These are phyloP conservation scores for Cylloceria caligata DNA, from an alignment of 2,888 invertebrate species.

Conservation along the genomic window DNA sequence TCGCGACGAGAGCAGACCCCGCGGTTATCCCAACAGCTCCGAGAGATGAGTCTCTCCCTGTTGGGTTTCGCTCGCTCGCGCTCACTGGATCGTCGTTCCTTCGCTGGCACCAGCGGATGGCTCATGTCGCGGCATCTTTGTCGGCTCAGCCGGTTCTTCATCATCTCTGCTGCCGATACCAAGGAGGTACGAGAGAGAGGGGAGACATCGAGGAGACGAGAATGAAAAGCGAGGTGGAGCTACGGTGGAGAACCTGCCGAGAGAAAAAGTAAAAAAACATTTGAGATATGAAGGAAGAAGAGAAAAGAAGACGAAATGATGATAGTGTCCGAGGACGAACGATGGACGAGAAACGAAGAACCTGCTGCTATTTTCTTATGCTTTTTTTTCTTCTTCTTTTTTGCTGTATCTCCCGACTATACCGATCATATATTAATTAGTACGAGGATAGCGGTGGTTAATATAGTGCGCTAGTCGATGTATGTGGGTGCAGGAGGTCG, in stretches of 20 bases:
- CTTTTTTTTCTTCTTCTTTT: slow-evolving; percentile 15
- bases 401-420: slow-evolving; percentile 50
- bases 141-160: slow-evolving; percentile 81
- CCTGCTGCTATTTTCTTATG: slow-evolving; percentile 73
- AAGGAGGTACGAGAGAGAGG: slow-evolving; percentile 60
- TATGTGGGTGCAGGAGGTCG: slow-evolving; percentile 69
- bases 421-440: slow-evolving; percentile 82
- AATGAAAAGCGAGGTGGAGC: slow-evolving; percentile 57
- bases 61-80: slow-evolving; percentile 18
- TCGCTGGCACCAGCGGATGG: slow-evolving; percentile 61
- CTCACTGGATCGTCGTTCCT: slow-evolving; percentile 15
- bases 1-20: slow-evolving; percentile 10
- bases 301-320: slow-evolving; percentile 61
- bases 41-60: slow-evolving; percentile 45
- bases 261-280: slow-evolving; percentile 21
- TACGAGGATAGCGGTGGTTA: slow-evolving; percentile 67
- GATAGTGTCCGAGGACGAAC: slow-evolving; percentile 66
- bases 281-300: slow-evolving; percentile 63
- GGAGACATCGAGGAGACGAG: slow-evolving; percentile 37
- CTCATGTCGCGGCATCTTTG: slow-evolving; percentile 83
- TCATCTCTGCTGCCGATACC: slow-evolving; percentile 81
- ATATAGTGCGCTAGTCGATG: slow-evolving; percentile 31
- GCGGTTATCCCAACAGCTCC: slow-evolving; percentile 26
- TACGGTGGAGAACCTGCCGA: slow-evolving; percentile 39
- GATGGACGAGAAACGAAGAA: slow-evolving; percentile 75